Evolutionary conservation across 2,888 invertebrate genomes (phyloP).

Genomic region (Pelosia muscerda): DNA sequence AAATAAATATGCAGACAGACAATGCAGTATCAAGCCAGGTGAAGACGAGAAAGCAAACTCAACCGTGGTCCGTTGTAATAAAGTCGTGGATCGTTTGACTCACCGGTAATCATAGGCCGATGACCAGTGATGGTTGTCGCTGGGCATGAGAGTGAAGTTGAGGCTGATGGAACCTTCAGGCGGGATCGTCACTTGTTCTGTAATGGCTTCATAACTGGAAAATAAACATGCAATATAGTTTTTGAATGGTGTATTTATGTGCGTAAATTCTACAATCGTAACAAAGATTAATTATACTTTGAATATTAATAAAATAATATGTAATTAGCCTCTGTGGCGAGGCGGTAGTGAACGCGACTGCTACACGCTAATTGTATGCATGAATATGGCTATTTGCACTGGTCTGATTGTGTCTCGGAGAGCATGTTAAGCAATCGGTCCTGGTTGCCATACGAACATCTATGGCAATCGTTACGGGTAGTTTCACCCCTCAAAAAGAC

Average conservation of each 20-base stretch:
- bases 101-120: slow-evolving; percentile 92
- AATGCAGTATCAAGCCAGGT: slow-evolving; percentile 5
- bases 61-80: slow-evolving; percentile 13
- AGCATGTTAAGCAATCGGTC: too few species aligned
- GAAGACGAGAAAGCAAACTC: slow-evolving; percentile 15
- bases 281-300: too few species aligned
- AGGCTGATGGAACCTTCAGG: slow-evolving; percentile 86
- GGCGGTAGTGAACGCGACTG: too few species aligned
- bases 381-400: too few species aligned
- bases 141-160: slow-evolving; percentile 93
- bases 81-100: slow-evolving; percentile 55
- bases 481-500: too few species aligned
- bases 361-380: too few species aligned
- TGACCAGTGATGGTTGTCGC: slow-evolving; percentile 94
- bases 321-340: too few species aligned
- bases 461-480: too few species aligned
- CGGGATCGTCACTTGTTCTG: slow-evolving; percentile 88
- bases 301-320: too few species aligned
- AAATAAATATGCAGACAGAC: slow-evolving; percentile 13
- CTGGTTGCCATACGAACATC: too few species aligned
- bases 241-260: not conserved
- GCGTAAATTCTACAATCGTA: too few species aligned
- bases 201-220: slow-evolving; percentile 88
- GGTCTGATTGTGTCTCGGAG: too few species aligned
- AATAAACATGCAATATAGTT: not conserved